These are phyloP conservation scores for Eurystomus gularis DNA, from an alignment of 2,113 vertebrate genomes.

Conservation along the genomic window DNA sequence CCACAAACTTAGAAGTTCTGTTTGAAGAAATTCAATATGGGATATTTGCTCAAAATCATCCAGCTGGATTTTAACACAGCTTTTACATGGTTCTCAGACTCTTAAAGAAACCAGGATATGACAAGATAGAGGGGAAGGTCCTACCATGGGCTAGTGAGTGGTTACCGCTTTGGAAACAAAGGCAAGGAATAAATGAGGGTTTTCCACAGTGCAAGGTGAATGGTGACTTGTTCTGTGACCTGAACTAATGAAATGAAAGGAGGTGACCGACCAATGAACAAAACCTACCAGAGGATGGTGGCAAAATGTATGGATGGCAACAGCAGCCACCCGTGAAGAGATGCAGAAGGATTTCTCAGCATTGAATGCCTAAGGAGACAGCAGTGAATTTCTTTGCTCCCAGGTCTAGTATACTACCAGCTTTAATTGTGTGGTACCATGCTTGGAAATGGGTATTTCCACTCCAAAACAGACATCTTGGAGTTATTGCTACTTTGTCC, in stretches of 20 bases:
- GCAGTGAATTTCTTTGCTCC: background rate
- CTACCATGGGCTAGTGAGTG: too few species aligned
- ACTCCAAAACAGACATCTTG: background rate
- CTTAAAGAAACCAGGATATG: background rate
- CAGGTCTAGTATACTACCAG: background rate
- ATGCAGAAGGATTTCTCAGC: background rate
- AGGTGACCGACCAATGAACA: background rate
- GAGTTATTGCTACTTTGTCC: background rate
- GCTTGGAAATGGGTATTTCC: background rate
- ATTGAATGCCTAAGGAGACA: too few species aligned
- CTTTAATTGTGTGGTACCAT: background rate
- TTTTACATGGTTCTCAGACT: background rate
- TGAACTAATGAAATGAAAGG: background rate
- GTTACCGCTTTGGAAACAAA: background rate
- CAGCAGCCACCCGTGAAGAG: background rate
- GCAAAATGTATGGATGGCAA: background rate
- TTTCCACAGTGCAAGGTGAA: background rate
- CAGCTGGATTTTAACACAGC: background rate
- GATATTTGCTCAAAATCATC: background rate
- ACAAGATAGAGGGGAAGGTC: background rate
- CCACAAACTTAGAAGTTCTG: background rate
- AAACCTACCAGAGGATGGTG: background rate
- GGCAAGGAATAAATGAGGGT: background rate
- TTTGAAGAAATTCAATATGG: background rate
- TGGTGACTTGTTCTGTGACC: background rate